Base-by-base conservation (phyloP, 2,888 invertebrate species). In the Chromoteleia sp. region DNA sequence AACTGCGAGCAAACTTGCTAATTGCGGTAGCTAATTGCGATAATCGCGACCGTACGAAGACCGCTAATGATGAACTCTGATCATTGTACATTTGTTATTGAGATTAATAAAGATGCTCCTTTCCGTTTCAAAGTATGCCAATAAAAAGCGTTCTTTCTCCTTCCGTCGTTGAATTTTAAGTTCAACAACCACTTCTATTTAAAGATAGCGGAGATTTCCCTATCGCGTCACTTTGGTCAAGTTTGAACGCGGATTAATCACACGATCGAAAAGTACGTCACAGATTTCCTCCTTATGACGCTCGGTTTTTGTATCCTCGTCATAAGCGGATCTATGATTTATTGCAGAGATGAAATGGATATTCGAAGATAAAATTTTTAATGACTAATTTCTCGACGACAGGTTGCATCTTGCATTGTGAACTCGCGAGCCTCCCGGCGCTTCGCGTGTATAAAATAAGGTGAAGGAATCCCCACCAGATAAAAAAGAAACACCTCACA, bases 391-490 rank as follows among this genome's bases (percentile, higher is more conserved):
- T 56, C 29, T n/a, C 30, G 21, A 56, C 8, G 58, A 58, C 29
- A 21, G 30, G 68, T 45, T 75, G 15, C 17, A n/a, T n/a, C 21
- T 54, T 43, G 50, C 19, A 17, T 43, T 15, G 14, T 30, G 12
- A 50, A 33, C 33, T 17, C 25, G 43, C 45, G 50, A 43, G 17
- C 19, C 33, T 15, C 25, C 33, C 41, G 19, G 19, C 15, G 56
- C 29, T 25, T 36, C n/a, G 25, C 33, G 36, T n/a, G 10, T 39
- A 56, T 15, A 56, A 50, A 54, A 33, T 65, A 10, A 58, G 58
- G 36, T 58, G 59, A 61, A 58, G 68, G 52, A 59, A 29, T 65
- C 76, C 81, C 81, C 67, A 45, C 76, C 52, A 19, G 21, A 81
- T 61, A 54, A 63, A 63, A 78, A 56, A 70, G 75, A 39, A 14